phyloP scores from a whole-genome alignment of 30 jellyfish, hydroid and myxozoan species.

The Sanderia malayensis region DNA sequence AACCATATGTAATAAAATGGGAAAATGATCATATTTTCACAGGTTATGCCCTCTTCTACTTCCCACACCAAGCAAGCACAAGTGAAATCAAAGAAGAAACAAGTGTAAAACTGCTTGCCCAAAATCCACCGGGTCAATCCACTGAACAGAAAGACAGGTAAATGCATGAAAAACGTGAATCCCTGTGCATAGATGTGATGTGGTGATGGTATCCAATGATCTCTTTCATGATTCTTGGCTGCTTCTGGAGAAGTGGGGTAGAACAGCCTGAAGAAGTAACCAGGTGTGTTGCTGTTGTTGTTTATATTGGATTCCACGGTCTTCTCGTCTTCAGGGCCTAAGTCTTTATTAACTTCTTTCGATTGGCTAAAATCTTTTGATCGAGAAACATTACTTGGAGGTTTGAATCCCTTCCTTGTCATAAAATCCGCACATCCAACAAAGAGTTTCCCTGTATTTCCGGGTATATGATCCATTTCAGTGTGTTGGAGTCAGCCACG shows the following conservation, averaged over 20 bases:
- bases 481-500: no score
- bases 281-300: slow-evolving; percentile 22
- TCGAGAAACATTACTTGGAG: not conserved
- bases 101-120: no score
- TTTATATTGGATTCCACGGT: not conserved
- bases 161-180: slow-evolving; percentile 19
- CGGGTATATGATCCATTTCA: slow-evolving; percentile 57
- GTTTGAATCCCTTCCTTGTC: slow-evolving; percentile 19
- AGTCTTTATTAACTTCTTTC: not conserved
- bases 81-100: no score
- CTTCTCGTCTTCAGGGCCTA: not conserved
- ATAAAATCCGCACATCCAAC: slow-evolving; percentile 81
- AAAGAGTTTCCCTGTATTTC: slow-evolving; percentile 49
- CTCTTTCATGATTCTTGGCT: slow-evolving; percentile 21
- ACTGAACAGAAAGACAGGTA: slow-evolving; percentile 40
- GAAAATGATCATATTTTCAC: not conserved
- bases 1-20: not conserved
- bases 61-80: no score
- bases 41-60: not conserved
- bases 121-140: slow-evolving; percentile 42
- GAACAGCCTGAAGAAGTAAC: slow-evolving; percentile 57
- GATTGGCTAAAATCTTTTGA: not conserved
- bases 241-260: slow-evolving; percentile 52
- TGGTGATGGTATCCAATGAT: slow-evolving; percentile 69
- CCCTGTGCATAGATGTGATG: slow-evolving; percentile 48